Evolutionary conservation across 2,113 vertebrate genomes (phyloP), one percentile per base, ranked within the genome.

Genomic region (Pseudolaguvia tuberculata): DNA sequence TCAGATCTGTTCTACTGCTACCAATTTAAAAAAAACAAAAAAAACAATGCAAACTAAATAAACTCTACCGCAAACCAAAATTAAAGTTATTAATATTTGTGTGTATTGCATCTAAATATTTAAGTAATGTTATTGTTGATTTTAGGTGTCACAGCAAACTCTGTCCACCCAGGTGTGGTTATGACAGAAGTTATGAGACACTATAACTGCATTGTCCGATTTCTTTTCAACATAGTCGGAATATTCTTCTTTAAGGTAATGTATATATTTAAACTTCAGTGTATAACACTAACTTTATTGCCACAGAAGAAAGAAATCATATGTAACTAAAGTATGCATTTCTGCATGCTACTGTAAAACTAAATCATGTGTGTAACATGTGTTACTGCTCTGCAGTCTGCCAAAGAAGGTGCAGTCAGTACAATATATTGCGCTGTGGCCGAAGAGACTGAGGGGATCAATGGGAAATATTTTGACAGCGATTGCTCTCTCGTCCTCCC

Each of bases 401-500:
- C 90, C 1, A 81, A 88, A 70, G 87, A 94, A 70, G 94, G 94
- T 0, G 93, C 93, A 0, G n/a, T 80, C 81, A 93, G 91, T 78
- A 56, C 92, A 14, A 88, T 95, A 51, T 97, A 91, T 87, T 92
- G 94, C 1, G 89, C 93, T 0, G 78, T 98, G 3, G 86, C 94
- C 0, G 89, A 93, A 61, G 94, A 97, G 45, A 86, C 80, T 0
- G 86, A 89, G 1, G 92, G 90, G 10, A 78, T 95, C 80, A 90
- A 86, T 0, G 94, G 94, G 12, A 96, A 94, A 75, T 94, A 95
- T 65, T 91, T 96, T 0, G 89, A 90, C 83, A 91, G 92, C 9
- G 84, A 89, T 82, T 95, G 93, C 75, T 35, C 78, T 2, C 77
- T 95, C 67, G 75, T 13, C 0, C 88, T 92, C 21, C 92, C 94